Base-by-base conservation (phyloP, 2,797 vertebrate genomes). In the Heterohyrax brucei region DNA sequence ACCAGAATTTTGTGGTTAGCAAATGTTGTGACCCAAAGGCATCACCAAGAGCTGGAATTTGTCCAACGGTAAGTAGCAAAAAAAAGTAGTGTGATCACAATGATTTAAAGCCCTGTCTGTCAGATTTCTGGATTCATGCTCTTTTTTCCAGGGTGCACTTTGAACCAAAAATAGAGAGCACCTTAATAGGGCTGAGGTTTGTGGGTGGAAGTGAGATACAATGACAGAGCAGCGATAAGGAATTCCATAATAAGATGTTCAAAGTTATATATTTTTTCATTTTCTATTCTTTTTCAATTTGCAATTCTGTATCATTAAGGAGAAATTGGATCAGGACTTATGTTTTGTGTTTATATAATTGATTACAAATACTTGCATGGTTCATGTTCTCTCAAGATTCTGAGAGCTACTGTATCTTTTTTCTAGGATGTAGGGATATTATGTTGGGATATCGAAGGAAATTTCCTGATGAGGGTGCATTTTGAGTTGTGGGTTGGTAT, bases 291-390 rank as follows among this genome's bases (percentile, higher is more conserved):
- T 95, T 46, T 76, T 18, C 12, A 76, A 76, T 76, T 76, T 95
- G 53, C 9, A 87, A 21, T 77, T 84, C 53, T 62, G 21, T 12
- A 53, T 28, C 48, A 33, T 79, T 73, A 88, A 64, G 19, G 87
- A 39, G n/a, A 44, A 62, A 87, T 46, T 33, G n/a, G 82, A 87
- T 70, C 48, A 33, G 59, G 83, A 78, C 50, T 87, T 84, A 82
- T 5, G 10, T 66, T 89, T 19, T 77, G 3, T 93, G 50, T 87
- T 91, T 94, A 59, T 72, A 91, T 48, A 91, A 44, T 28, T 91
- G 53, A 93, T 93, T 80, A 73, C 46, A 87, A 83, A 21, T 53
- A 13, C 77, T 93, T 93, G 89, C 79, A 80, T 53, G 89, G 79
- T 76, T 92, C 82, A 72, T 53, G 86, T 62, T 82, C 79, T 95